These are phyloP conservation scores for Dichetophora obliterata DNA, from an alignment of 2,888 invertebrate genomes.

Conservation along the genomic window DNA sequence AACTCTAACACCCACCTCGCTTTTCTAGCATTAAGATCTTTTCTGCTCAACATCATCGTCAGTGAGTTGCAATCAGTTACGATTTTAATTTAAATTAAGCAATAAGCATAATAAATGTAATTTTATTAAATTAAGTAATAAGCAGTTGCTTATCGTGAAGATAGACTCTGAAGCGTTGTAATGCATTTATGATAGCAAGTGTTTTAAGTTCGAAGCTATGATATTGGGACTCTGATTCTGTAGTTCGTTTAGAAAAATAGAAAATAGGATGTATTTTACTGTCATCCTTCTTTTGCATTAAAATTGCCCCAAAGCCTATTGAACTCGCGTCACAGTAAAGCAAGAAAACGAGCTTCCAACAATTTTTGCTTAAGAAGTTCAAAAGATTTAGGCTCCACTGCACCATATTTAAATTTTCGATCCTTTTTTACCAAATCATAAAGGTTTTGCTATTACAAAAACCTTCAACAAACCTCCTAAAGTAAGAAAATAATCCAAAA, in stretches of 20 bases:
- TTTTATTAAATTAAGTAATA: too few species aligned
- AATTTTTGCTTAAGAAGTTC: too few species aligned
- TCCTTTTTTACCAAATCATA: too few species aligned
- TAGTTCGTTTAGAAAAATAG: slow-evolving; percentile 56
- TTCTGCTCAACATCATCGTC: slow-evolving; percentile 44
- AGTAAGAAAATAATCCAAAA: slow-evolving; percentile 37
- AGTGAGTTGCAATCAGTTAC: slow-evolving; percentile 54
- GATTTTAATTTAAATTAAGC: too few species aligned
- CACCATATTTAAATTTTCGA: slow-evolving; percentile 29
- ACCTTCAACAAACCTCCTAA: too few species aligned
- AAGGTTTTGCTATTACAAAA: slow-evolving; percentile 59
- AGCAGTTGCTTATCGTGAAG: too few species aligned
- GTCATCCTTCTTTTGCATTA: too few species aligned
- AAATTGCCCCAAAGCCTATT: slow-evolving; percentile 55
- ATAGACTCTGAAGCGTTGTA: slow-evolving; percentile 53
- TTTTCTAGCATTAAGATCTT: slow-evolving; percentile 41
- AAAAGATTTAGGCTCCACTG: slow-evolving; percentile 8
- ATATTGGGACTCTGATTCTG: too few species aligned
- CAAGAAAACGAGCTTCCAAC: slow-evolving; percentile 49
- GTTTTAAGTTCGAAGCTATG: too few species aligned
- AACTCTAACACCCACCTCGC: slow-evolving; percentile 13
- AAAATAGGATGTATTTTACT: slow-evolving; percentile 48
- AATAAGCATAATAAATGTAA: too few species aligned
- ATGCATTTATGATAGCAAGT: slow-evolving; percentile 53
- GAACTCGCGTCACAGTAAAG: slow-evolving; percentile 58